Percentiles rank a stretch among this genome's conserved stretches.
Conservation (phyloP, 2,888 invertebrate species). For the Ophonus ardosiacus region DNA sequence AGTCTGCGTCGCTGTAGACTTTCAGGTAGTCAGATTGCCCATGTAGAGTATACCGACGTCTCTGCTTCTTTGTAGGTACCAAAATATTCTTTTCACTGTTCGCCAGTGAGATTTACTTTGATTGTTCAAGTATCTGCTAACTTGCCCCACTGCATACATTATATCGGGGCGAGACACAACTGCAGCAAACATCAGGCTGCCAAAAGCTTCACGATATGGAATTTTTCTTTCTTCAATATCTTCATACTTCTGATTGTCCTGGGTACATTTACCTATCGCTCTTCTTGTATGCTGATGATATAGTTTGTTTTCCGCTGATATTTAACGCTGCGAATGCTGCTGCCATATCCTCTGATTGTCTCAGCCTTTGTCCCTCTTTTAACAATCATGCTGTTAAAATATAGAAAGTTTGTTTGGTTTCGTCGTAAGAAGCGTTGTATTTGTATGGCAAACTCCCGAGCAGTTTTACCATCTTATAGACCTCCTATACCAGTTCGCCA, state of each 20-base stretch:
- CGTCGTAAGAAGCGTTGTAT: too few relatives aligned
- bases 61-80: slow-evolving; percentile 56
- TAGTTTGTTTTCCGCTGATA: not conserved
- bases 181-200: too few relatives aligned
- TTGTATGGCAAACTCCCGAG: too few relatives aligned
- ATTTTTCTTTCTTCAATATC: slow-evolving; percentile 44
- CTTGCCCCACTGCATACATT: slow-evolving; percentile 66
- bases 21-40: too few relatives aligned
- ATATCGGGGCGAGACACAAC: slow-evolving; percentile 52
- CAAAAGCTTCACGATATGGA: too few relatives aligned
- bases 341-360: slow-evolving; percentile 7
- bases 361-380: slow-evolving; percentile 34
- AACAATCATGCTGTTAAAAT: not conserved
- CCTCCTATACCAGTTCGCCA: too few relatives aligned
- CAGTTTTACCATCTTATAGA: too few relatives aligned
- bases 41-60: too few relatives aligned
- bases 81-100: slow-evolving; percentile 63
- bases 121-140: slow-evolving; percentile 53
- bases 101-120: slow-evolving; percentile 1
- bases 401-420: too few relatives aligned
- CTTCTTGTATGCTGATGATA: not conserved
- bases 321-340: slow-evolving; percentile 9
- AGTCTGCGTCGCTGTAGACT: too few relatives aligned
- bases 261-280: not conserved
- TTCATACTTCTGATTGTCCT: not conserved